These are phyloP conservation scores for Tipula unca DNA, from an alignment of 2,888 invertebrate genomes.

Conservation along the genomic window DNA sequence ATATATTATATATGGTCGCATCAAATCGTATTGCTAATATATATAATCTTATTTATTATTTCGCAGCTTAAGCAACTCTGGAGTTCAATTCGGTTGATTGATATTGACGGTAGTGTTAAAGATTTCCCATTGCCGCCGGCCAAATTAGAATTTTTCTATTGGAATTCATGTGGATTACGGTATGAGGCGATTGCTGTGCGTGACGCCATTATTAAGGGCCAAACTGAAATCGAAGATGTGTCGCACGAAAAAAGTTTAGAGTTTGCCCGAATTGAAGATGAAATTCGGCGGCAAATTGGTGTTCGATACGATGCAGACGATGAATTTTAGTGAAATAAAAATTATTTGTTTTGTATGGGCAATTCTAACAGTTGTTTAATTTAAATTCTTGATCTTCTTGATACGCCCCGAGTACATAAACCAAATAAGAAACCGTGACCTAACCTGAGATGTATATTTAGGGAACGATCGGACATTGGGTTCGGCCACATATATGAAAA, in stretches of 20 bases:
- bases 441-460: too few species aligned
- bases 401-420: too few species aligned
- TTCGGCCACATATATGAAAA: too few species aligned
- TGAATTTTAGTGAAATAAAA: slow-evolving; percentile 21
- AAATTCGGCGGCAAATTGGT: slow-evolving; percentile 60
- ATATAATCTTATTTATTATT: not conserved
- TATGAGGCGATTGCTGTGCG: slow-evolving; percentile 74
- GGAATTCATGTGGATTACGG: slow-evolving; percentile 63
- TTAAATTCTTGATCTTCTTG: too few species aligned
- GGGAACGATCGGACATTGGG: too few species aligned
- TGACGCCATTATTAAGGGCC: slow-evolving; percentile 57
- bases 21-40: not conserved
- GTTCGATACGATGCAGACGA: slow-evolving; percentile 51
- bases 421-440: too few species aligned
- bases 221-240: slow-evolving; percentile 60
- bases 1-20: slow-evolving; percentile 25
- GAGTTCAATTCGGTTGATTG: slow-evolving; percentile 60
- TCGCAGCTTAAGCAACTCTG: slow-evolving; percentile 48
- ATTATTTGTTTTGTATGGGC: not conserved
- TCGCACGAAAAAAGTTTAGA: slow-evolving; percentile 58
- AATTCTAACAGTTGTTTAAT: too few species aligned
- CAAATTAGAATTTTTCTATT: slow-evolving; percentile 51
- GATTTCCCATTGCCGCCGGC: slow-evolving; percentile 56
- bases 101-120: slow-evolving; percentile 53
- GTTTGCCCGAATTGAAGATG: slow-evolving; percentile 63